Conservation (phyloP, 2,797 vertebrate species). For the Carapus acus region DNA sequence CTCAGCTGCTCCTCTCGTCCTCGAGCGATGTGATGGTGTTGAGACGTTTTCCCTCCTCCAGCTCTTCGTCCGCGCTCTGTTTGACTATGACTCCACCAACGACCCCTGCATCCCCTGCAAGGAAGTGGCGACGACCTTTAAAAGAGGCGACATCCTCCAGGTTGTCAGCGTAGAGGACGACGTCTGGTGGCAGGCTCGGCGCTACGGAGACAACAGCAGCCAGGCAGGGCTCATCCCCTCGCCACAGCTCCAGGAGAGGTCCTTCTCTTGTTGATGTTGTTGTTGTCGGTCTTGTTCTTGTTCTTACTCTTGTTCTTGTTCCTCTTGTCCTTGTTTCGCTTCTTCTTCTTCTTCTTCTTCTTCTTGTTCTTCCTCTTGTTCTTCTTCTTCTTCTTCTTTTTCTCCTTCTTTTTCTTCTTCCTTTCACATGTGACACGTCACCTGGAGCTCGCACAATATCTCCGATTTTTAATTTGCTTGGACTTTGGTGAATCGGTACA, state of each 20-base stretch:
- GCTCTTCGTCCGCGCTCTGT: conserved; percentile 86
- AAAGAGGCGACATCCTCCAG: conserved; percentile 85
- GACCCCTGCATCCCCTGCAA: conserved; percentile 89
- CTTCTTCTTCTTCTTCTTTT: no score
- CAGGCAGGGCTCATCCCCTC: conserved; percentile 88
- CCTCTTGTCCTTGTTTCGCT: no score
- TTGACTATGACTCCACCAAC: conserved; percentile 84
- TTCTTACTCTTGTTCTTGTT: no score
- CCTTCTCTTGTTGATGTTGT: neutral
- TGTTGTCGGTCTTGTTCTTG: no score
- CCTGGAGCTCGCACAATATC: no score
- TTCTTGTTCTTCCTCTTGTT: no score
- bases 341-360: no score
- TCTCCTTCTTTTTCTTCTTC: no score
- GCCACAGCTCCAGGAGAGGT: conserved; percentile 91
- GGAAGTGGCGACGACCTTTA: conserved; percentile 84
- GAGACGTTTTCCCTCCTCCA: conserved; percentile 53
- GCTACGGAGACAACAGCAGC: conserved; percentile 67
- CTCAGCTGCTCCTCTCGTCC: conserved; percentile 5
- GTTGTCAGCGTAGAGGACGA: conserved; percentile 87
- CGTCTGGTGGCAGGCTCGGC: conserved; percentile 92
- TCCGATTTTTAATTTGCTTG: no score
- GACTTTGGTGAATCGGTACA: no score
- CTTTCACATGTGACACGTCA: no score
- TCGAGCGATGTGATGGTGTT: conserved; percentile 1